phyloP scores from a whole-genome alignment of 1,140 invertebrate species.

The Bombus vancouverensis region DNA sequence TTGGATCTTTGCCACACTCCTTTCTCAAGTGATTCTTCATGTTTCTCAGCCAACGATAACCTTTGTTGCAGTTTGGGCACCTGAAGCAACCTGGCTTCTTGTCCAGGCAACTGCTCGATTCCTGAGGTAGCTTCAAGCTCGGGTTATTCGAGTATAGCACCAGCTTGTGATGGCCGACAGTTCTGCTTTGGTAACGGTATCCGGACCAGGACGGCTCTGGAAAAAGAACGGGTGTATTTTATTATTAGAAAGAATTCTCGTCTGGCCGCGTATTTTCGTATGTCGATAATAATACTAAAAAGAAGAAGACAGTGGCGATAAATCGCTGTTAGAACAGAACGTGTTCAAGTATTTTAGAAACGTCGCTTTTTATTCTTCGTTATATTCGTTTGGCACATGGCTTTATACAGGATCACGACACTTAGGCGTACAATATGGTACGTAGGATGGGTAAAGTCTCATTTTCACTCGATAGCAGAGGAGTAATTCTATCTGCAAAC shows the following conservation, averaged over 20 bases:
- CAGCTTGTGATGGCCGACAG: not conserved
- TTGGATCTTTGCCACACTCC: slow-evolving; percentile 81
- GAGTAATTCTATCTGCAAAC: not conserved
- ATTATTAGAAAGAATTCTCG: not conserved
- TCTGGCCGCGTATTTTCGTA: not conserved
- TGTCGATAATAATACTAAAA: not conserved
- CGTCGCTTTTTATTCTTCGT: slow-evolving; percentile 29
- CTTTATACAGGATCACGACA: slow-evolving; percentile 13
- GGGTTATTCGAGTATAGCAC: not conserved
- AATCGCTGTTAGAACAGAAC: not conserved
- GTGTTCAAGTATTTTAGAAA: slow-evolving; percentile 31
- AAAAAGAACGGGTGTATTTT: slow-evolving; percentile 37
- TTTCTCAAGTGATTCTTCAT: slow-evolving; percentile 83
- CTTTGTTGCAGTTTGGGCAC: slow-evolving; percentile 83
- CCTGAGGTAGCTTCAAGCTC: slow-evolving; percentile 16
- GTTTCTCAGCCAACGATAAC: slow-evolving; percentile 82
- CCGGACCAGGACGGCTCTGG: slow-evolving; percentile 31
- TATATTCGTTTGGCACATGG: slow-evolving; percentile 39
- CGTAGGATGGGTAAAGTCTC: not conserved
- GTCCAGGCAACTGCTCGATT: slow-evolving; percentile 56
- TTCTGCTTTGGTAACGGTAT: slow-evolving; percentile 9
- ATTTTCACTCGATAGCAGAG: not conserved
- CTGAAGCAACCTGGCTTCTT: slow-evolving; percentile 74
- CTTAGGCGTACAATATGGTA: not conserved
- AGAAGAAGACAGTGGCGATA: not conserved